A percentile compares a stretch with the other conserved stretches of the same genome.
phyloP scores from a whole-genome alignment of 2,113 vertebrate species.

The Anhinga anhinga region DNA sequence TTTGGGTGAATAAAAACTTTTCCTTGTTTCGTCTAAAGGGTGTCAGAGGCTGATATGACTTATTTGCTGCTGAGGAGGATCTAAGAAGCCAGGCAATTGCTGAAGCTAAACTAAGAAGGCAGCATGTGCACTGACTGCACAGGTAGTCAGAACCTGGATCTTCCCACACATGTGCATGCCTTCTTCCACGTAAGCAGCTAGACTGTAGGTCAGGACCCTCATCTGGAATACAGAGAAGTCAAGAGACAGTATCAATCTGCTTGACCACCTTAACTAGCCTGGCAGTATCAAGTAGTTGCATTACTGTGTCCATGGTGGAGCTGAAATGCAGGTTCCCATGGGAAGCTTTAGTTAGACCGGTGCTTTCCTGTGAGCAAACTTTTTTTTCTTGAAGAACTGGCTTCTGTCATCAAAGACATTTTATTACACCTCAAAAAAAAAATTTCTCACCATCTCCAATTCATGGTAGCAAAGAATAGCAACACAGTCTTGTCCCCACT shows the following conservation, averaged over 20 bases:
- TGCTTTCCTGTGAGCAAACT: neutral
- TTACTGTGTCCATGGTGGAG: neutral
- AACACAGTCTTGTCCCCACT: neutral
- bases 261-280: neutral
- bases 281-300: neutral
- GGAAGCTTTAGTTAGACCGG: neutral
- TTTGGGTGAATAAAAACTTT: neutral
- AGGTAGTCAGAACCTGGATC: neutral
- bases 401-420: constrained; percentile 13
- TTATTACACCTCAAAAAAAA: neutral
- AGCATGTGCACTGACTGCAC: neutral
- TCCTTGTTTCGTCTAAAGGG: neutral
- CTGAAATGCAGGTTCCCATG: neutral
- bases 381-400: neutral
- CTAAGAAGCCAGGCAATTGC: neutral
- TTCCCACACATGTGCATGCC: neutral
- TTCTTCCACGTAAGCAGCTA: neutral
- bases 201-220: neutral
- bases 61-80: neutral
- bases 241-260: neutral
- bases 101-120: neutral
- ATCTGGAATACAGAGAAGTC: neutral
- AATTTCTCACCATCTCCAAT: neutral
- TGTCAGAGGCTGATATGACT: neutral
- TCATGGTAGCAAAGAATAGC: neutral